These are phyloP conservation scores for Phyllostomus discolor DNA, from an alignment of 2,113 vertebrate species.

Conservation along the genomic window DNA sequence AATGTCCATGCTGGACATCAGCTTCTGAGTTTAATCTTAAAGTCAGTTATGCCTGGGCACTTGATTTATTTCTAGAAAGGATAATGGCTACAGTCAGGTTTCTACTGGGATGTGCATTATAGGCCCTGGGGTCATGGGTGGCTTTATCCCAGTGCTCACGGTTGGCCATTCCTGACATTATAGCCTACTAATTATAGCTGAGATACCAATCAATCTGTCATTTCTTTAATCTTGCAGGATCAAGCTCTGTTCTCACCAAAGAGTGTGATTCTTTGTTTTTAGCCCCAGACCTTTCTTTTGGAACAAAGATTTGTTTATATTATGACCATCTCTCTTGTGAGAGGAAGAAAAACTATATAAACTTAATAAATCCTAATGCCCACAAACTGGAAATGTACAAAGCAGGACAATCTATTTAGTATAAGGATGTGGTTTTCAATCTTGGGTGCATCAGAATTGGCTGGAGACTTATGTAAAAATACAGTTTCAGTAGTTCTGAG, in stretches of 20 bases:
- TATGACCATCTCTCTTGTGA: neutral
- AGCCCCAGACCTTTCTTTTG: neutral
- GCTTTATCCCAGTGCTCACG: neutral
- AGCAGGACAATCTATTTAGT: neutral
- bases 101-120: neutral
- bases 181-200: constrained; percentile 45
- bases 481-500: neutral
- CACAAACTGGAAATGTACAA: neutral
- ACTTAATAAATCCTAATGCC: neutral
- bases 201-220: neutral
- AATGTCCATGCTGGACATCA: neutral
- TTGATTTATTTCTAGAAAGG: constrained; percentile 48
- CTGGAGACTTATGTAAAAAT: neutral
- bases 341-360: neutral
- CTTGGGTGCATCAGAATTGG: neutral
- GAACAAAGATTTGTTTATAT: neutral
- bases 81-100: neutral
- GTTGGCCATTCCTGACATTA: neutral
- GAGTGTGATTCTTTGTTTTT: neutral
- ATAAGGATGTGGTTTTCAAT: neutral
- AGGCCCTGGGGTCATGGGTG: neutral
- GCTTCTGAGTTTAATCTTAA: constrained; percentile 47
- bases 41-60: constrained; percentile 1
- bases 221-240: neutral
- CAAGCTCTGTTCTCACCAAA: neutral